phyloP scores from a whole-genome alignment of 2,888 invertebrate genomes.

The Drepanosiphum platanoidis region DNA sequence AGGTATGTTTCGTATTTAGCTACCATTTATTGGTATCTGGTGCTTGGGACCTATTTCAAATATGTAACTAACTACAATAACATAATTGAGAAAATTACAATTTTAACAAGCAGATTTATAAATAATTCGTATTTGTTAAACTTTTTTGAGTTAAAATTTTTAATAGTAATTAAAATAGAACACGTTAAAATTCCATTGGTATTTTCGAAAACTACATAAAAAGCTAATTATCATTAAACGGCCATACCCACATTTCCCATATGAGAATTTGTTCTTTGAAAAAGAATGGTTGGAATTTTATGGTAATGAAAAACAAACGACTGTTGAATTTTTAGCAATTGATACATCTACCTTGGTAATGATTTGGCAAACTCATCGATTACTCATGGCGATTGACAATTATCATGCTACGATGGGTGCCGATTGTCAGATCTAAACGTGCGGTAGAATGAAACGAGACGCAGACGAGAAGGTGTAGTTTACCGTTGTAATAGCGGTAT shows the following conservation, averaged over 20 bases:
- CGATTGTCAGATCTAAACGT: constrained; percentile 48
- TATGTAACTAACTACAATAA: no score
- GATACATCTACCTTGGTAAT: constrained; percentile 27
- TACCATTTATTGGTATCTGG: no score
- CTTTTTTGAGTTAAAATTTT: no score
- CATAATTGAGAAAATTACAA: no score
- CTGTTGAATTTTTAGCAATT: constrained; percentile 36
- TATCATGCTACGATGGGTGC: constrained; percentile 59
- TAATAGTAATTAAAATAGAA: no score
- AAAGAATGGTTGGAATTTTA: constrained; percentile 27
- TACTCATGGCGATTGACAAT: constrained; percentile 51
- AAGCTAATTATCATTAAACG: neutral
- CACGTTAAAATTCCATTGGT: no score
- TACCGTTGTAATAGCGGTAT: constrained; percentile 62
- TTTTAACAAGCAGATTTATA: no score
- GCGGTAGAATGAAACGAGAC: constrained; percentile 47
- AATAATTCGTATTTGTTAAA: no score
- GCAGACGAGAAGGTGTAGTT: constrained; percentile 59
- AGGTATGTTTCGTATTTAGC: no score
- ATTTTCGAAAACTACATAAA: no score
- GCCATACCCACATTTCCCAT: neutral
- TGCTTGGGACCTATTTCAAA: no score
- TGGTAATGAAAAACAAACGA: constrained; percentile 31
- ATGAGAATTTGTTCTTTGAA: constrained; percentile 20
- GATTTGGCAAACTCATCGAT: constrained; percentile 52